These are phyloP conservation scores for Rhyacophila evoluta DNA, from an alignment of 2,888 invertebrate genomes.

Conservation along the genomic window DNA sequence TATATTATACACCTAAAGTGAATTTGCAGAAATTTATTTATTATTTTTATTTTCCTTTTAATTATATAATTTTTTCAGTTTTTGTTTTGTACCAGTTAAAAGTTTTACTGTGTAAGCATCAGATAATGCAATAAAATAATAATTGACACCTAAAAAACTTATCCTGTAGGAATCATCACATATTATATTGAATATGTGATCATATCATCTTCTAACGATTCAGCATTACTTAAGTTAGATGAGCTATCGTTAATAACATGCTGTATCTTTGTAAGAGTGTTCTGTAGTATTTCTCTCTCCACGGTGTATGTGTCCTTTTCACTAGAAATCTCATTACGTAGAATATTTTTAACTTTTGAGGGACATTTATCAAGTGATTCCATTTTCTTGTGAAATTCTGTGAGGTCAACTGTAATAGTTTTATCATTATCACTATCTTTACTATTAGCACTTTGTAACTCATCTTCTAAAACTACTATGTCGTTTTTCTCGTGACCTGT, in stretches of 20 bases:
- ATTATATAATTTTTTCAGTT: too few relatives aligned
- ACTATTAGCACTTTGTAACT: background rate
- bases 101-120: too few relatives aligned
- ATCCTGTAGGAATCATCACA: background rate
- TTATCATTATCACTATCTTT: conserved; percentile 27
- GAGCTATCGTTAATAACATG: conserved; percentile 33
- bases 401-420: conserved; percentile 44
- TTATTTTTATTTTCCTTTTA: too few relatives aligned
- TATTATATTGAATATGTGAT: conserved; percentile 46
- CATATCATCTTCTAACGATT: conserved; percentile 51
- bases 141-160: too few relatives aligned
- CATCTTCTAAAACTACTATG: background rate
- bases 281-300: background rate
- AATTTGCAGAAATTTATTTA: too few relatives aligned
- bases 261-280: background rate
- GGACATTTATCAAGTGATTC: conserved; percentile 16
- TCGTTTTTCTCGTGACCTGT: conserved; percentile 27
- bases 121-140: too few relatives aligned
- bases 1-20: too few relatives aligned
- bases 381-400: conserved; percentile 45
- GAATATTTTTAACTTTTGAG: background rate
- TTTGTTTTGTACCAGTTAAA: too few relatives aligned
- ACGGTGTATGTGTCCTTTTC: conserved; percentile 36
- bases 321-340: background rate
- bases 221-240: conserved; percentile 50